These are phyloP conservation scores for Paraescarpia echinospica DNA, from an alignment of 1,140 invertebrate species.

Conservation along the genomic window DNA sequence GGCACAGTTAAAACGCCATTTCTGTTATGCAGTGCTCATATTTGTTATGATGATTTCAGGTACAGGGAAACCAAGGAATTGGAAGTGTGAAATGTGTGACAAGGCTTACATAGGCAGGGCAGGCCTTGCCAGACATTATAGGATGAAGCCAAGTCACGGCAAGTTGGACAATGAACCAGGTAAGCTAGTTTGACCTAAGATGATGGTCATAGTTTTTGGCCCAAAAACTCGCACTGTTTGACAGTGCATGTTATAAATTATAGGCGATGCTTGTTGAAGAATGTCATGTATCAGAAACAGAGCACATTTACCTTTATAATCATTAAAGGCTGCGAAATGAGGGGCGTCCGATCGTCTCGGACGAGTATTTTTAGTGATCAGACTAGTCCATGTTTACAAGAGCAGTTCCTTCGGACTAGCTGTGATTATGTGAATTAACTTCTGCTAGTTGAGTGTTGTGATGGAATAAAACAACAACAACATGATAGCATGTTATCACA, in stretches of 20 bases:
- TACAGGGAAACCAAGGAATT: slow-evolving; percentile 45
- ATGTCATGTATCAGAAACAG: neutral
- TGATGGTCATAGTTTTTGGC: neutral
- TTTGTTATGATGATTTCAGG: neutral
- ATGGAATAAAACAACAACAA: too few relatives aligned
- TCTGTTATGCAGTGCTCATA: too few relatives aligned
- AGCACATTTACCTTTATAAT: too few relatives aligned
- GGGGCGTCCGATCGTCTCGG: too few relatives aligned
- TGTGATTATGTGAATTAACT: too few relatives aligned
- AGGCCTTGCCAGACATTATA: slow-evolving; percentile 64
- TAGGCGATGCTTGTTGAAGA: neutral
- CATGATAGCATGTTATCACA: too few relatives aligned
- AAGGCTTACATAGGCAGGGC: slow-evolving; percentile 58
- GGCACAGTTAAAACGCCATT: too few relatives aligned
- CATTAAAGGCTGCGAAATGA: too few relatives aligned
- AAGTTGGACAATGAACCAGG: slow-evolving; percentile 33
- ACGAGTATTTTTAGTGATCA: too few relatives aligned
- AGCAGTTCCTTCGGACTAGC: too few relatives aligned
- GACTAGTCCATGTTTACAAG: too few relatives aligned
- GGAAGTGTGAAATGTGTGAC: slow-evolving; percentile 54
- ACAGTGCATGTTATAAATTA: neutral
- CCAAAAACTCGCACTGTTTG: neutral
- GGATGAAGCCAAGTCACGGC: slow-evolving; percentile 68
- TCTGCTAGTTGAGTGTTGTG: too few relatives aligned
- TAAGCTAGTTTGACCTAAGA: neutral